Conservation (phyloP, 1,140 invertebrate genomes). For the Pseudomyrmex pallidus region DNA sequence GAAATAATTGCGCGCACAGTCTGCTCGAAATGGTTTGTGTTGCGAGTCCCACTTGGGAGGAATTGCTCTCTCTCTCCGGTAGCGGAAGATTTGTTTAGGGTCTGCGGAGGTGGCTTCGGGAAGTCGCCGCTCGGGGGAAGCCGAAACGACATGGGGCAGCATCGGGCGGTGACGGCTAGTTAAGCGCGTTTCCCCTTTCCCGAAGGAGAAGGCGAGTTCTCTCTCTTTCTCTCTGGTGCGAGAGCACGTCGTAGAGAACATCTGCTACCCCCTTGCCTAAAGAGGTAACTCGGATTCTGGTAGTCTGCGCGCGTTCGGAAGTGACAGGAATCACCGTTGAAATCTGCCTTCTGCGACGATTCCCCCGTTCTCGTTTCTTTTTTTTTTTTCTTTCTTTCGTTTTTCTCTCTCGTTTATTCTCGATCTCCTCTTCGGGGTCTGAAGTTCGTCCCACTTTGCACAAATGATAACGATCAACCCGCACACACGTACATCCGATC, state of each 20-base stretch:
- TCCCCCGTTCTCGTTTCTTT: conserved; percentile 5
- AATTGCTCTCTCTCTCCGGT: background rate
- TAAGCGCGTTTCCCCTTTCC: conserved; percentile 66
- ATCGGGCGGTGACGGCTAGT: conserved; percentile 74
- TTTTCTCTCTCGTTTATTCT: conserved; percentile 2
- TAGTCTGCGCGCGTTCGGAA: conserved; percentile 59
- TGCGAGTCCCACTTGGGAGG: background rate
- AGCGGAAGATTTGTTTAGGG: conserved; percentile 66
- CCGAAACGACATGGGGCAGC: conserved; percentile 56
- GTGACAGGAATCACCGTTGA: conserved; percentile 71
- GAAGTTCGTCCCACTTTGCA: background rate
- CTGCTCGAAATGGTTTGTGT: background rate
- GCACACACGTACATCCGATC: background rate
- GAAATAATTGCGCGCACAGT: background rate
- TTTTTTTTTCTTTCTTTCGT: background rate
- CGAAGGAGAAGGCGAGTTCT: conserved; percentile 40
- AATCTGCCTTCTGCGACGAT: conserved; percentile 66
- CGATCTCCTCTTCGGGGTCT: background rate
- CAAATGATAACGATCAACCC: background rate
- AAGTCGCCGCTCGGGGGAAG: conserved; percentile 20
- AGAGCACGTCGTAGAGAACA: conserved; percentile 71
- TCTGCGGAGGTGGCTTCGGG: background rate
- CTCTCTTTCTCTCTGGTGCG: conserved; percentile 15
- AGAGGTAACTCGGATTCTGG: conserved; percentile 54
- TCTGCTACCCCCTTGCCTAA: conserved; percentile 66